Conservation (phyloP, 2,888 invertebrate species). For the Caenorhabditis sp. region DNA sequence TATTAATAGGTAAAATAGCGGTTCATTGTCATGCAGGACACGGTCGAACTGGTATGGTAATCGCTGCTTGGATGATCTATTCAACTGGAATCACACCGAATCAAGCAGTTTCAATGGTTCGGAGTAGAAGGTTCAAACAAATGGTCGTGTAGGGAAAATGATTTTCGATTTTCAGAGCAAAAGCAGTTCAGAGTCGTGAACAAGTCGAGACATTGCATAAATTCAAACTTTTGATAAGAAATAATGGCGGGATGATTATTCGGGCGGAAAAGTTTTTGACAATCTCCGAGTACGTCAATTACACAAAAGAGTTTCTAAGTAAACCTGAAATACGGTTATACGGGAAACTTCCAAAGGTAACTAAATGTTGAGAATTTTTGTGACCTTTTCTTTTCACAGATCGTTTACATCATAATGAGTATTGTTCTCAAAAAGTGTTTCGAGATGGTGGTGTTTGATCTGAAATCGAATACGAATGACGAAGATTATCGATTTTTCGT, state of each 20-base stretch:
- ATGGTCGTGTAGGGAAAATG: not conserved
- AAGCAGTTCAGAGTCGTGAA: constrained; percentile 46
- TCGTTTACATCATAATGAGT: constrained; percentile 31
- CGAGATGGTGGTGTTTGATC: constrained; percentile 26
- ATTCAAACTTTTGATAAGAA: constrained; percentile 25
- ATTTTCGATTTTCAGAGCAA: constrained; percentile 15
- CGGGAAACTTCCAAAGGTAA: constrained; percentile 44
- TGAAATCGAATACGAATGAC: constrained; percentile 3
- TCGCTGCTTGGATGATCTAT: constrained; percentile 86
- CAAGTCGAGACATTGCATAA: constrained; percentile 46
- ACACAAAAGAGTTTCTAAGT: constrained; percentile 37
- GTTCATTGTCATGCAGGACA: constrained; percentile 85
- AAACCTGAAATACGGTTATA: constrained; percentile 39
- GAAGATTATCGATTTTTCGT: constrained; percentile 17
- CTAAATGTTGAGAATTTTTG: too few species aligned
- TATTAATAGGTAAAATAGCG: constrained; percentile 48
- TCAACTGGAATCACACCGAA: constrained; percentile 80
- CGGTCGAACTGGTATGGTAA: constrained; percentile 82
- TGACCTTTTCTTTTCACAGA: constrained; percentile 13
- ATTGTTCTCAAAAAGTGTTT: constrained; percentile 24
- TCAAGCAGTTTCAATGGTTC: constrained; percentile 77
- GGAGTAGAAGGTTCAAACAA: constrained; percentile 22
- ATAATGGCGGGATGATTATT: constrained; percentile 39
- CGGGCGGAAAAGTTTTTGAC: constrained; percentile 22
- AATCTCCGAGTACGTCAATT: constrained; percentile 34